A percentile compares a stretch with the other conserved stretches of the same genome.
Conservation (phyloP, 2,797 vertebrate genomes). For the Gorsachius magnificus region DNA sequence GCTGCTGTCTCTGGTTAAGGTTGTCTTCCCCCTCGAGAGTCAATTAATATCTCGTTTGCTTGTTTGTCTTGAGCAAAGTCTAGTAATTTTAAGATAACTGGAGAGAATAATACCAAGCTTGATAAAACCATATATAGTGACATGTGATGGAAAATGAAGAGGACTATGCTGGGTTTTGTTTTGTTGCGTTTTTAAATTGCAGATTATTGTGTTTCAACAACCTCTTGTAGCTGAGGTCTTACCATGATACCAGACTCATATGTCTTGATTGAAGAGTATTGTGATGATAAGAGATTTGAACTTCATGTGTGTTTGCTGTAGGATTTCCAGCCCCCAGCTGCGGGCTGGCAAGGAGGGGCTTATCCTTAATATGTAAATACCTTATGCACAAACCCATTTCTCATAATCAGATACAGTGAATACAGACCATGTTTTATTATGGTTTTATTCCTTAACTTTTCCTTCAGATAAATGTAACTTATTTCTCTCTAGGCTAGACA, state of each 20-base stretch:
- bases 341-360: neutral
- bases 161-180: neutral
- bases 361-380: neutral
- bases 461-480: neutral
- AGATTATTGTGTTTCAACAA: neutral
- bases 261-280: neutral
- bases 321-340: neutral
- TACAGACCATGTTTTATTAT: neutral
- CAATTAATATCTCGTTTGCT: accelerated
- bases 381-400: neutral
- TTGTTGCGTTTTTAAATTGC: neutral
- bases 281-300: neutral
- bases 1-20: neutral
- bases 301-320: neutral
- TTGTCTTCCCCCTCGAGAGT: neutral
- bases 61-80: neutral
- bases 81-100: neutral
- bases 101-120: neutral
- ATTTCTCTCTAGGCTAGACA: neutral
- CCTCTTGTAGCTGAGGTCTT: neutral
- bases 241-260: neutral
- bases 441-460: neutral
- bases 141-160: neutral
- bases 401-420: neutral
- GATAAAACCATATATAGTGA: neutral